These are phyloP conservation scores for Chionis minor DNA, from an alignment of 2,113 vertebrate genomes.

Conservation along the genomic window DNA sequence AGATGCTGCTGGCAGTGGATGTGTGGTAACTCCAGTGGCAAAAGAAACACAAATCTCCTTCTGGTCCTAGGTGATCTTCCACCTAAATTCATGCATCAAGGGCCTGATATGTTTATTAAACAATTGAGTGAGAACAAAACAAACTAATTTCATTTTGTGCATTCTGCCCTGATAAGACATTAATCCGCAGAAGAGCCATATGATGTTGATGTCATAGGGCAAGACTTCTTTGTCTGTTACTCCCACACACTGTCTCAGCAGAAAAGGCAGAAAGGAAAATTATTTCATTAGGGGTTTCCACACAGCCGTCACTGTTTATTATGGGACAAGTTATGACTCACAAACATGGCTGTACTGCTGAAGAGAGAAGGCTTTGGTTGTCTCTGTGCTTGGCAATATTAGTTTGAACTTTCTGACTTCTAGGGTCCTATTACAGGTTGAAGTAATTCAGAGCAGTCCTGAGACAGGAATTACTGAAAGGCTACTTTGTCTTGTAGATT, in stretches of 20 bases:
- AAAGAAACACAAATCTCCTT: background rate
- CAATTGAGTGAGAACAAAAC: background rate
- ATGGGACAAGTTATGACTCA: background rate
- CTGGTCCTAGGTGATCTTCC: background rate
- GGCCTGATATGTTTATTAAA: background rate
- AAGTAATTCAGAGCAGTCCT: background rate
- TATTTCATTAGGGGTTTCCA: background rate
- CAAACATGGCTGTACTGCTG: background rate
- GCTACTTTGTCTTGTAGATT: background rate
- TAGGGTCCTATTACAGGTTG: background rate
- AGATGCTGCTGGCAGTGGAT: background rate
- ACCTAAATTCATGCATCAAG: background rate
- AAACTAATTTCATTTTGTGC: background rate
- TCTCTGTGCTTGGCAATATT: background rate
- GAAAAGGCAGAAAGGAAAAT: background rate
- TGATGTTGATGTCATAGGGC: accelerated
- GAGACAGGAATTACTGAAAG: background rate
- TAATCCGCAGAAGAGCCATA: background rate
- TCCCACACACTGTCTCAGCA: background rate
- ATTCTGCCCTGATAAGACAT: background rate
- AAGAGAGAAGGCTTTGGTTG: background rate
- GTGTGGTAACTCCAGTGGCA: background rate
- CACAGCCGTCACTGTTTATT: background rate
- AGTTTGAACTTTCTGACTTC: background rate
- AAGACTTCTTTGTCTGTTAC: background rate